Evolutionary conservation across 2,797 vertebrate genomes (phyloP), one percentile per base, ranked within the genome.

Genomic region (Capromys pilorides): DNA sequence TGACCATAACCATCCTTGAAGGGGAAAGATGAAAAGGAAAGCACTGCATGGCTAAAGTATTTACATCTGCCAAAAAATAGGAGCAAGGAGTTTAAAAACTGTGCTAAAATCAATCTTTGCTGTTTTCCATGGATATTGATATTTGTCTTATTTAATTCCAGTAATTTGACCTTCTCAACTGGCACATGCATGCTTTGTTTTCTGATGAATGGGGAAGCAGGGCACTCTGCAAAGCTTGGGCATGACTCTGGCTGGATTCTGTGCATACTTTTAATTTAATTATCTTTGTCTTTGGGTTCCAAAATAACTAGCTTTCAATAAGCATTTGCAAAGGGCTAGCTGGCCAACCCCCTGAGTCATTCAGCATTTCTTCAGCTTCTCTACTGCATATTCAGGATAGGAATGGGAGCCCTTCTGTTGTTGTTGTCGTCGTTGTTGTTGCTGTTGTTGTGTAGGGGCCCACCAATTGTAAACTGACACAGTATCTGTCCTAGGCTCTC

Each of bases 201-300:
- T 93, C 71, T 88, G 49, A 92, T 83, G n/a, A n/a, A n/a, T n/a
- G 45, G 90, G 73, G 67, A 96, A 79, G 33, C 77, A 94, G 90
- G 51, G 24, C 96, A 93, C 90, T 87, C 62, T 82, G 24, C 8
- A 84, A 91, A 73, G 92, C 89, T 88, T 88, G 95, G 90, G 85
- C 57, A 94, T 83, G 88, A 54, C 39, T 90, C 62, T 49, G 33
- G 33, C 26, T 94, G 16, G 67, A 84, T 36, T 91, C 73, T 59
- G 28, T 90, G 67, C 61, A 90, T 80, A 86, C 11, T 92, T 96
- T 93, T 94, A 94, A 94, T 82, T 95, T 81, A 95, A 96, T 96
- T 96, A 67, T 94, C 57, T 67, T 89, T 96, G 95, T 94, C 95
- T 96, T 96, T 93, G 39, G 16, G 33, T 90, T 80, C 91, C 62